phyloP scores from a whole-genome alignment of 2,113 vertebrate species.

The Ceyx cyanopectus region DNA sequence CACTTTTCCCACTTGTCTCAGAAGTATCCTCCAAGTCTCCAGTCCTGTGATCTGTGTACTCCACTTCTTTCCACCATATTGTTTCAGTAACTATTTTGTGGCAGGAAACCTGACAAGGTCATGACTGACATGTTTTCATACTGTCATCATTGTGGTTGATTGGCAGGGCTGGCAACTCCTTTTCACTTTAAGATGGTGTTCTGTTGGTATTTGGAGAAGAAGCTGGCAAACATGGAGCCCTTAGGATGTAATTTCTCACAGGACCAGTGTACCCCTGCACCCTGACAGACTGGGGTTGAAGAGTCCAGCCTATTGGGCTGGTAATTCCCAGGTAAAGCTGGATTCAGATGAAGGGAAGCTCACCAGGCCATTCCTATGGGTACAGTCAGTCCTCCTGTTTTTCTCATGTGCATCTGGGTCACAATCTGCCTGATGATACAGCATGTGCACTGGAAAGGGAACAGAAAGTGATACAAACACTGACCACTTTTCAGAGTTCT shows the following conservation, averaged over 20 bases:
- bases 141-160: not conserved
- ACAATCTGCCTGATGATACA: not conserved
- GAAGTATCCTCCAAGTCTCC: not conserved
- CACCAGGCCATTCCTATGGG: not conserved
- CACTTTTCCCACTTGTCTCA: not conserved
- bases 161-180: accelerated
- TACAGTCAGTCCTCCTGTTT: not conserved
- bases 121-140: not conserved
- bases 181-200: not conserved
- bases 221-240: not conserved
- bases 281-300: not conserved
- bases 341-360: not conserved
- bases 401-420: not conserved
- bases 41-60: accelerated
- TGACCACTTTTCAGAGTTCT: not conserved
- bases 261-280: not conserved
- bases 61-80: not conserved
- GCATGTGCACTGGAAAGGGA: accelerated
- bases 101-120: not conserved
- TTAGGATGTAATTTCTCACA: not conserved
- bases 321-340: not conserved
- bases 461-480: not conserved
- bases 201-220: not conserved
- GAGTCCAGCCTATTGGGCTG: not conserved
- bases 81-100: not conserved